A percentile compares a stretch with the other conserved stretches of the same genome.
These are phyloP conservation scores for Eupsittula cactorum DNA, from an alignment of 2,113 vertebrate species.

Conservation along the genomic window DNA sequence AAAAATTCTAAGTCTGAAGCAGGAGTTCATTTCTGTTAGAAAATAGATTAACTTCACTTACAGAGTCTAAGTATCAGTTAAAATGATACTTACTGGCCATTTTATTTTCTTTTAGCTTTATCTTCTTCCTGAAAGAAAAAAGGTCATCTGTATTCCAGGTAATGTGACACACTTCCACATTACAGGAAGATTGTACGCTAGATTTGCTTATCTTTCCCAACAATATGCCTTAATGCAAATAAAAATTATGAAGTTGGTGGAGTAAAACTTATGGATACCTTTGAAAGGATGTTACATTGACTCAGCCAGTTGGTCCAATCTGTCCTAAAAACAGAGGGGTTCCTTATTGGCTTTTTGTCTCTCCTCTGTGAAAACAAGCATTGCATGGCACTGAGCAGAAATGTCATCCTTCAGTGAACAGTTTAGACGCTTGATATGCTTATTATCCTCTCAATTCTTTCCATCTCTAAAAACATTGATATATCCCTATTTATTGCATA, in stretches of 20 bases:
- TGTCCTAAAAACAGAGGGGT: neutral
- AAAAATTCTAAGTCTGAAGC: neutral
- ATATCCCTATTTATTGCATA: neutral
- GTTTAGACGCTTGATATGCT: neutral
- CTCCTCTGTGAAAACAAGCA: neutral
- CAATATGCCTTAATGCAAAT: neutral
- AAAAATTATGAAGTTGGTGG: neutral
- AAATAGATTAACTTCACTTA: neutral
- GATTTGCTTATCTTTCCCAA: neutral
- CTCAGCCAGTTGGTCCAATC: neutral
- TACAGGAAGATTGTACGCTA: neutral
- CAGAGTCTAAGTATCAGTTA: neutral
- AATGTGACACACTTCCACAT: neutral
- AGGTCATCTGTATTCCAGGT: neutral
- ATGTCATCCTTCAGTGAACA: neutral
- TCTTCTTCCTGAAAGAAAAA: neutral
- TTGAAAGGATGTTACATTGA: neutral
- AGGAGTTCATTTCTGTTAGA: neutral
- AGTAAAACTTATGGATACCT: neutral
- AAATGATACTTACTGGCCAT: neutral
- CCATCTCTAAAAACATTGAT: neutral
- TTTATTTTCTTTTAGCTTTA: neutral
- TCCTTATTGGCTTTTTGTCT: neutral
- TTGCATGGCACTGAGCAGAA: neutral
- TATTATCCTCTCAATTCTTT: neutral